Evolutionary conservation across 2,113 vertebrate species (phyloP).

Genomic region (Gracilinanus agilis): DNA sequence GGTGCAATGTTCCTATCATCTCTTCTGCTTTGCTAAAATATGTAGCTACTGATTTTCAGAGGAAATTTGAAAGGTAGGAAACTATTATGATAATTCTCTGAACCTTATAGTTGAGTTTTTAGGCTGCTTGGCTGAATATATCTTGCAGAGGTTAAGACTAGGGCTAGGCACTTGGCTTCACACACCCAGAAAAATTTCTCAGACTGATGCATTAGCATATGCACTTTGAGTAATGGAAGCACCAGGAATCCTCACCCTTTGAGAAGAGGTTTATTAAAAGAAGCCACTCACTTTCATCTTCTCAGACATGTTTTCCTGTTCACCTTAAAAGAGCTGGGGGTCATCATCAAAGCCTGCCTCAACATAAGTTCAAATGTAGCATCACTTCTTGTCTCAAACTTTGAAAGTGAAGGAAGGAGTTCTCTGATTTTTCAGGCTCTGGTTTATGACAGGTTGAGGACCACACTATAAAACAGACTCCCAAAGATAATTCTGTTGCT

Average conservation of each 20-base stretch:
- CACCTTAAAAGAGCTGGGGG: background rate
- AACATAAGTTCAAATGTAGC: slow-evolving; percentile 23
- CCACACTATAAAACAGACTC: slow-evolving; percentile 33
- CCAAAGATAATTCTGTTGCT: slow-evolving; percentile 37
- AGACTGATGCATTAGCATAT: background rate
- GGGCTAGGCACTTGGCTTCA: background rate
- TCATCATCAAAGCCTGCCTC: background rate
- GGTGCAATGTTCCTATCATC: background rate
- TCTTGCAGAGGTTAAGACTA: background rate
- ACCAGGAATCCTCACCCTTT: slow-evolving; percentile 2
- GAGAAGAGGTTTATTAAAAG: background rate
- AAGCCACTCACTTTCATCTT: background rate
- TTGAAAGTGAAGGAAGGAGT: slow-evolving; percentile 20
- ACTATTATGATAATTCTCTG: background rate
- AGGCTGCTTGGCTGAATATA: background rate
- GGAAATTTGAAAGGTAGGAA: background rate
- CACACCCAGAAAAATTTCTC: background rate
- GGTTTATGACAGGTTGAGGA: slow-evolving; percentile 49
- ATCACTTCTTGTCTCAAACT: slow-evolving; percentile 44
- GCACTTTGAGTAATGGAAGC: background rate
- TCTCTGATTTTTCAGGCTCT: slow-evolving; percentile 15
- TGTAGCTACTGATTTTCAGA: background rate
- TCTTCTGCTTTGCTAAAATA: background rate
- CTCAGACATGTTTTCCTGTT: background rate
- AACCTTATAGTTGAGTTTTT: background rate